Evolutionary conservation across 2,797 vertebrate species (phyloP).

Genomic region (Rhincodon typus): DNA sequence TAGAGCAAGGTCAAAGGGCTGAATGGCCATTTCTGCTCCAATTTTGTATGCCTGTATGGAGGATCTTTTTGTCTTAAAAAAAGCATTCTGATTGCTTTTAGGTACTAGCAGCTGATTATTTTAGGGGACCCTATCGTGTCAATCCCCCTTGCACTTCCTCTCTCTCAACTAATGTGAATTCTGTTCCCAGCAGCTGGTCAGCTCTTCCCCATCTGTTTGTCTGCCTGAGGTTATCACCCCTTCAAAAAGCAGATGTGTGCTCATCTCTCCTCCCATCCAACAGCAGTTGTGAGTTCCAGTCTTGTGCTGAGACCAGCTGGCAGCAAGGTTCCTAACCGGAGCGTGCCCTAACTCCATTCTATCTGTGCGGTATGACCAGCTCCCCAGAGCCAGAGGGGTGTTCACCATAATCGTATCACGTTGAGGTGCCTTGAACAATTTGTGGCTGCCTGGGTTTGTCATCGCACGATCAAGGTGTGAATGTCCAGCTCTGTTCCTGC

Average conservation of each 20-base stretch:
- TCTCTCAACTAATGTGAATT: not conserved
- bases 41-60: too few species aligned
- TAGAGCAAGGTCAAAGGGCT: too few species aligned
- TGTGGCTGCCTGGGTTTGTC: not conserved
- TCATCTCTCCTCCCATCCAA: not conserved
- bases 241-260: not conserved
- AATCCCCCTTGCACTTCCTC: not conserved
- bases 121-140: not conserved
- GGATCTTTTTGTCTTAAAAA: not conserved
- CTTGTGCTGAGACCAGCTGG: not conserved
- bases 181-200: not conserved
- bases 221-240: not conserved
- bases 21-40: too few species aligned
- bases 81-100: not conserved
- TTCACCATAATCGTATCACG: not conserved
- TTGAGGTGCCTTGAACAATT: not conserved
- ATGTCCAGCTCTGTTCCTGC: not conserved
- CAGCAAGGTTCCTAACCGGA: not conserved
- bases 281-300: not conserved
- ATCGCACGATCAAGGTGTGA: not conserved
- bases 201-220: not conserved
- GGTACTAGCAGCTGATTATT: not conserved
- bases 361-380: not conserved
- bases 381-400: not conserved
- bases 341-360: not conserved